Evolutionary conservation across 1,140 invertebrate genomes (phyloP), one percentile per base, ranked within the genome.

Genomic region (Cydia fagiglandana): DNA sequence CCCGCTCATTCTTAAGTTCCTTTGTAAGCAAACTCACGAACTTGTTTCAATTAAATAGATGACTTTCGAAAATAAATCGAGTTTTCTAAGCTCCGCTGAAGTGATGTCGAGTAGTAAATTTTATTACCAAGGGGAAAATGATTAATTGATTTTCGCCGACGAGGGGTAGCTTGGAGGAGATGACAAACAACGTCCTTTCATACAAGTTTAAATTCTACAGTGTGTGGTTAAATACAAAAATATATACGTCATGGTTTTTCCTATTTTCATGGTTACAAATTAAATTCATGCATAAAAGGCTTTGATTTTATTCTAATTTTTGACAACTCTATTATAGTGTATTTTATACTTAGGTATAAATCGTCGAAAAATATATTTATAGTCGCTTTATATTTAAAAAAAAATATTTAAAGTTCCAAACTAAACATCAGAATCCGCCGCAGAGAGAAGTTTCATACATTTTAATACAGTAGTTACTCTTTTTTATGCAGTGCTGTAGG

Each of bases 11-110:
- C 80, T 80, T 80, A 70, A 70, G 66, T 70, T 41, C 66, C 47
- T 53, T 50, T 73, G 41, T 47, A 50, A 53, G 64, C 78, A 68
- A 78, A 84, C 81, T 86, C 81, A 74, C 78, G 79, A 84, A 86
- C 81, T 86, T 85, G 77, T 82, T 82, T 83, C 86, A 87, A 86
- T 87, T 87, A 85, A 87, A 88, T 86, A 85, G 84, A 86, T 87
- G 87, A 86, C 83, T 85, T 86, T 86, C 78, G 75, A 80, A 85
- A 86, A 88, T 85, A 85, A 85, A 86, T 86, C 86, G 81, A 85
- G 81, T 88, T 84, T 86, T 82, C 81, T 83, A 77, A 80, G 79
- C 73, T 76, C 45, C 10, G 64, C 64, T 64, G 75, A 68, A 79
- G 82, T 81, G 84, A 81, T 78, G 82, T 82, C 75, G 68, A 84